These are phyloP conservation scores for Hemiscyllium ocellatum DNA, from an alignment of 2,113 vertebrate genomes.

Conservation along the genomic window DNA sequence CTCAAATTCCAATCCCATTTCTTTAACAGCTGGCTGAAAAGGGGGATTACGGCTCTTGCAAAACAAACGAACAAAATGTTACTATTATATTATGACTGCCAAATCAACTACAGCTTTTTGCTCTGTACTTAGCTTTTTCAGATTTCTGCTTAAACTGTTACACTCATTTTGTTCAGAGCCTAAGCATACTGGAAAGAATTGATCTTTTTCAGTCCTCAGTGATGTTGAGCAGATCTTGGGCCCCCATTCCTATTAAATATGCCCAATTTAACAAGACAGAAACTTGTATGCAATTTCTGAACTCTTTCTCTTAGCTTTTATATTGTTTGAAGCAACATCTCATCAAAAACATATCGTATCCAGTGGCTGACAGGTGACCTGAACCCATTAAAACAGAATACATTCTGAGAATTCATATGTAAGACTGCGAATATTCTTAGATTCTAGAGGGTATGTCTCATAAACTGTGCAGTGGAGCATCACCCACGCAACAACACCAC, in stretches of 20 bases:
- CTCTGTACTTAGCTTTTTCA: not conserved
- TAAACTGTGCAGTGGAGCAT: conserved; percentile 16
- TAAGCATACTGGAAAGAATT: not conserved
- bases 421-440: conserved; percentile 22
- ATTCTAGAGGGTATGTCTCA: conserved; percentile 4
- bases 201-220: not conserved
- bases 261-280: conserved; percentile 12
- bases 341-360: conserved; percentile 10
- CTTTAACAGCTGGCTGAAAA: not conserved
- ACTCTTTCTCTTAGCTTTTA: not conserved
- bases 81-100: not conserved
- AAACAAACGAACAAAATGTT: not conserved
- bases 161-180: conserved; percentile 21
- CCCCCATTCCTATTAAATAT: conserved; percentile 6
- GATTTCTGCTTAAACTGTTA: conserved; percentile 9
- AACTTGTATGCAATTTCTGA: conserved; percentile 22
- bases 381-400: conserved; percentile 29
- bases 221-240: not conserved
- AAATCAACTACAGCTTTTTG: not conserved
- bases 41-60: not conserved
- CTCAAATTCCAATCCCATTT: not conserved
- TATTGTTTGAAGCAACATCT: not conserved
- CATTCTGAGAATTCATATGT: conserved; percentile 29
- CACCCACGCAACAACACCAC: conserved; percentile 14
- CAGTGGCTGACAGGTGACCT: conserved; percentile 29